Evolutionary conservation across 1,140 invertebrate genomes (phyloP).

Genomic region (Gryon sp.): DNA sequence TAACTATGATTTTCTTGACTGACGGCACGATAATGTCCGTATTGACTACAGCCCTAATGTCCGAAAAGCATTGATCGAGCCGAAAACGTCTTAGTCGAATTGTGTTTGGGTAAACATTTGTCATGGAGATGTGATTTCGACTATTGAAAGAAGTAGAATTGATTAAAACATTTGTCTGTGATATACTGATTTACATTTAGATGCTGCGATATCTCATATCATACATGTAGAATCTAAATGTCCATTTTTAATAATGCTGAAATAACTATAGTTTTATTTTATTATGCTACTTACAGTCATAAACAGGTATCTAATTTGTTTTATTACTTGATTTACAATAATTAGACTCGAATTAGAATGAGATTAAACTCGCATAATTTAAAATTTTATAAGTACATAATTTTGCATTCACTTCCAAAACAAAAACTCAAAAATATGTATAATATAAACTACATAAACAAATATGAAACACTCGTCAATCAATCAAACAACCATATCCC

Average conservation of each 20-base stretch:
- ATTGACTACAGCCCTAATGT: constrained; percentile 63
- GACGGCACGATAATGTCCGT: constrained; percentile 24
- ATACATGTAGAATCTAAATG: too few relatives aligned
- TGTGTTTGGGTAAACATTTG: neutral
- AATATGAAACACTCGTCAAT: constrained; percentile 20
- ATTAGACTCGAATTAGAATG: neutral
- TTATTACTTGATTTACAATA: constrained; percentile 17
- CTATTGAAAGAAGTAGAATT: constrained; percentile 25
- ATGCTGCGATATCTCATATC: too few relatives aligned
- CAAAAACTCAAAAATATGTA: neutral
- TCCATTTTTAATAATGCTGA: too few relatives aligned
- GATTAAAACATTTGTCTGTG: constrained; percentile 1
- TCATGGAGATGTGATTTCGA: neutral
- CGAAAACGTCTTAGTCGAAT: constrained; percentile 14
- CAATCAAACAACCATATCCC: constrained; percentile 17
- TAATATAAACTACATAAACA: too few relatives aligned
- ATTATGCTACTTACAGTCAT: neutral
- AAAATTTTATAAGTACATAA: neutral
- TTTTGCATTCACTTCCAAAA: too few relatives aligned
- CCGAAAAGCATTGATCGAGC: constrained; percentile 75
- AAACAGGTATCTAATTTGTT: neutral
- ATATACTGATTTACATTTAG: too few relatives aligned
- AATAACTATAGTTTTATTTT: too few relatives aligned
- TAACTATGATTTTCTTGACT: constrained; percentile 24
- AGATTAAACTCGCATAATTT: neutral